Evolutionary conservation across 2,113 vertebrate species (phyloP).

Genomic region (Eubucco bourcierii): DNA sequence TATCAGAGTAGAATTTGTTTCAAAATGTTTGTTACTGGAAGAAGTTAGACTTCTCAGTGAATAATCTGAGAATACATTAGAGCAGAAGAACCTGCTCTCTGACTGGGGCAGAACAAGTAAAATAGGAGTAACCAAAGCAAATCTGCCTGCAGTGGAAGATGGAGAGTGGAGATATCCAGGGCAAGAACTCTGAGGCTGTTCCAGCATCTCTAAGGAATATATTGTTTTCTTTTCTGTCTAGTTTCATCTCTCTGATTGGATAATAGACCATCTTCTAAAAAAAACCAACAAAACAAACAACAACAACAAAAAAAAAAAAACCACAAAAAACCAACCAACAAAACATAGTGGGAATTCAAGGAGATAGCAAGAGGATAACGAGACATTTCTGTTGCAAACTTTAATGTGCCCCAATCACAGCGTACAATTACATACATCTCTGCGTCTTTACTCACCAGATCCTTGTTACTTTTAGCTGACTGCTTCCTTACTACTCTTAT

Average conservation of each 20-base stretch:
- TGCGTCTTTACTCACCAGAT: neutral
- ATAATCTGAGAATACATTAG: neutral
- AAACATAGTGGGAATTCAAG: neutral
- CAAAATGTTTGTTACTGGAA: neutral
- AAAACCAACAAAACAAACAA: neutral
- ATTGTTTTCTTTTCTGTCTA: neutral
- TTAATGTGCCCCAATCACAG: neutral
- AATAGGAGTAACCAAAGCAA: neutral
- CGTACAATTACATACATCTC: neutral
- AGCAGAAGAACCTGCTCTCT: neutral
- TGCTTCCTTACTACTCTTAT: neutral
- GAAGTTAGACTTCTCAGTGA: neutral
- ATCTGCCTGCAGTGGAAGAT: neutral
- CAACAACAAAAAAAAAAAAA: neutral
- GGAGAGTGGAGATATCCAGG: neutral
- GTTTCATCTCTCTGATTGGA: neutral
- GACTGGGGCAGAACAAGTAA: neutral
- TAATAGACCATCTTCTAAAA: neutral
- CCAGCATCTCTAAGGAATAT: neutral
- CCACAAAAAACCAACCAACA: no score
- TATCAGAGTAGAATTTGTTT: neutral
- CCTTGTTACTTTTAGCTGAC: neutral
- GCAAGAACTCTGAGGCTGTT: neutral
- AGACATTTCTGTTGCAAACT: neutral
- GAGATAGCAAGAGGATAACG: neutral